A percentile compares a stretch with the other conserved stretches of the same genome.
Conservation (phyloP, 2,888 invertebrate genomes). For the Hydroisotoma schaefferi region DNA sequence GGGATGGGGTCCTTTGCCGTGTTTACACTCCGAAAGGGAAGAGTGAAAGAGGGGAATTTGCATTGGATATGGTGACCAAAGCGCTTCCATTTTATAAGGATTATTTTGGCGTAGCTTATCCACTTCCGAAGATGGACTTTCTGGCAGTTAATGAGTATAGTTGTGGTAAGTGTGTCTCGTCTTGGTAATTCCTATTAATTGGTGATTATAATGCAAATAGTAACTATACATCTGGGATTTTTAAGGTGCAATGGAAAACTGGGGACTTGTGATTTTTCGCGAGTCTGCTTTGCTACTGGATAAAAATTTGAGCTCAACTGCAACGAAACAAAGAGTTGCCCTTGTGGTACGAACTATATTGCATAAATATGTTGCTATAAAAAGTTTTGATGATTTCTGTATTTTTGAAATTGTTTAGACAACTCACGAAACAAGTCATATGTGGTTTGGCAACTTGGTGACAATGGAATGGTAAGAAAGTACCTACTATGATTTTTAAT, state of each 20-base stretch:
- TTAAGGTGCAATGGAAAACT: conserved; percentile 60
- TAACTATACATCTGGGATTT: background rate
- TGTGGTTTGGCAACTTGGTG: conserved; percentile 61
- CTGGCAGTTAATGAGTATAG: conserved; percentile 60
- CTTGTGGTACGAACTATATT: conserved; percentile 50
- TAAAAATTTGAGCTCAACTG: conserved; percentile 55
- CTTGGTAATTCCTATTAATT: conserved; percentile 51
- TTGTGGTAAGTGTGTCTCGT: conserved; percentile 56
- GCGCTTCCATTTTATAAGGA: conserved; percentile 59
- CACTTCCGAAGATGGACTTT: conserved; percentile 60
- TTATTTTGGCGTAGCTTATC: conserved; percentile 58
- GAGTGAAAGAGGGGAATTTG: conserved; percentile 57
- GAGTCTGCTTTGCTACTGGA: conserved; percentile 58
- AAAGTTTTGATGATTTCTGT: too few species aligned
- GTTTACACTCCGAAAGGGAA: conserved; percentile 54
- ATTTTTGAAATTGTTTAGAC: background rate
- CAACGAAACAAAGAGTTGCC: conserved; percentile 53
- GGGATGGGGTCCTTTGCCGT: conserved; percentile 52
- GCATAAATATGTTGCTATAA: background rate
- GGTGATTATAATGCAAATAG: background rate
- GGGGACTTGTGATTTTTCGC: conserved; percentile 60
- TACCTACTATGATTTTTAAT: conserved; percentile 3
- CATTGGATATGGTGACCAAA: conserved; percentile 57
- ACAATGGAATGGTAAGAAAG: conserved; percentile 34
- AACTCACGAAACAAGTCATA: conserved; percentile 59